These are phyloP conservation scores for Drosophila emarginata DNA, from an alignment of 2,888 invertebrate species.

Conservation along the genomic window DNA sequence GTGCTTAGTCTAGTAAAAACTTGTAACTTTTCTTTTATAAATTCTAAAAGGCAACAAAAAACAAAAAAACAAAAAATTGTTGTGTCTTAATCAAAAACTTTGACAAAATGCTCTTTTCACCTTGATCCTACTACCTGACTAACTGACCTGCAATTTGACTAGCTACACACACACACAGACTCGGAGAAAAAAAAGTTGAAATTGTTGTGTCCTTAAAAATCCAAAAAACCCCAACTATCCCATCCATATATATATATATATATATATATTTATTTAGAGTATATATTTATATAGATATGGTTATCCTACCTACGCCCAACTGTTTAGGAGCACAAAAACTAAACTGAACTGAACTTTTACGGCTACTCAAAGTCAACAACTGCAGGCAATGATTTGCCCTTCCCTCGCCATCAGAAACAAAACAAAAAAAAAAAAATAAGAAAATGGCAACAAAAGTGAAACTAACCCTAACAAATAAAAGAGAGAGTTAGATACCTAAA, in stretches of 20 bases:
- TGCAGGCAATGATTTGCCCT: slow-evolving; percentile 36
- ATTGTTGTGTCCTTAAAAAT: background rate
- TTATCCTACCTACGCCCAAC: slow-evolving; percentile 43
- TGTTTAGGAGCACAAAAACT: slow-evolving; percentile 54
- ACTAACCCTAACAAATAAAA: slow-evolving; percentile 29
- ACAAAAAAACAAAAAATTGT: background rate
- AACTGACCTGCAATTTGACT: slow-evolving; percentile 1
- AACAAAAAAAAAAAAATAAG: too few relatives aligned
- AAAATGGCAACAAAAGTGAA: slow-evolving; percentile 24
- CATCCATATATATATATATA: slow-evolving; percentile 4
- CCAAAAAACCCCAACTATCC: background rate
- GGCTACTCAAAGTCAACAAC: slow-evolving; percentile 65
- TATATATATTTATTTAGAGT: too few relatives aligned
- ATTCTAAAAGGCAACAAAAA: background rate
- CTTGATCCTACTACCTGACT: background rate
- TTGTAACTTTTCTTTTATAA: background rate
- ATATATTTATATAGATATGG: slow-evolving; percentile 28
- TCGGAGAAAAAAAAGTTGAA: background rate
- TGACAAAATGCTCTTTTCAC: background rate
- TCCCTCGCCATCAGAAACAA: slow-evolving; percentile 24
- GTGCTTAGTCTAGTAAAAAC: too few relatives aligned
- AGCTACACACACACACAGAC: slow-evolving; percentile 2
- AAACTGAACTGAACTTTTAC: slow-evolving; percentile 47
- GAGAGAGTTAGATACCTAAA: background rate
- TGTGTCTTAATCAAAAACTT: slow-evolving; percentile 4